Base-by-base conservation (phyloP, 2,888 invertebrate species). In the Rhorus exstirpatorius region DNA sequence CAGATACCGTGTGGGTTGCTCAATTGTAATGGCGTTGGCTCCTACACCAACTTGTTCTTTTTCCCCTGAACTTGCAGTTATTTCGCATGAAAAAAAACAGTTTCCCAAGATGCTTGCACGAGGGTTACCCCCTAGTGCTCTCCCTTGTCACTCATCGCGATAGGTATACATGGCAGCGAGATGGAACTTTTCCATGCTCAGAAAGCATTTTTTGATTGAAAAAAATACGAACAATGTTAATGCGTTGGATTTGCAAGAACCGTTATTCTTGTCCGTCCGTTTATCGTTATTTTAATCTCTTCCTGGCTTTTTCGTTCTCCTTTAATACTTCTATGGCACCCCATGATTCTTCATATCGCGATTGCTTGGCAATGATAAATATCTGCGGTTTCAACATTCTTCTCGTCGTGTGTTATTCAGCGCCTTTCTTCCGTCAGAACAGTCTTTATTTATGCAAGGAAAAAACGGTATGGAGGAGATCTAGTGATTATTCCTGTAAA, bases 371-470 rank as follows among this genome's bases (percentile, higher is more conserved):
- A 31, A 31, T 6, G 6, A 31, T 31, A 31, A 31, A 31, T 31
- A 3, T 31, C 3, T 31, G 6, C 6, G 31, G 6, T 31, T 31
- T 6, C 31, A 31, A 2, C 2, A 3, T 31, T 31, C 31, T 31
- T 31, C 31, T 31, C 6, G 31, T 31, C 31, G 6, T 31, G 6
- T 31, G 31, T 31, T 6, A 31, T 6, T 31, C 55, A 58, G 17
- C 26, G 10, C n/a, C 70, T 26, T 70, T 38, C 8, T 41, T 24
- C 70, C 41, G 55, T 31, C 31, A 3, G 31, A 31, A 31, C 31
- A 3, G 31, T 6, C 31, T 31, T 6, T 31, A 31, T 31, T 31
- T 31, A 31, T 31, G n/a, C n/a, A n/a, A n/a, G n/a, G n/a, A n/a
- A n/a, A n/a, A n/a, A n/a, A n/a, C n/a, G n/a, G n/a, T n/a, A n/a